Conservation (phyloP, 2,888 invertebrate species). For the Zaprionus lineosus region DNA sequence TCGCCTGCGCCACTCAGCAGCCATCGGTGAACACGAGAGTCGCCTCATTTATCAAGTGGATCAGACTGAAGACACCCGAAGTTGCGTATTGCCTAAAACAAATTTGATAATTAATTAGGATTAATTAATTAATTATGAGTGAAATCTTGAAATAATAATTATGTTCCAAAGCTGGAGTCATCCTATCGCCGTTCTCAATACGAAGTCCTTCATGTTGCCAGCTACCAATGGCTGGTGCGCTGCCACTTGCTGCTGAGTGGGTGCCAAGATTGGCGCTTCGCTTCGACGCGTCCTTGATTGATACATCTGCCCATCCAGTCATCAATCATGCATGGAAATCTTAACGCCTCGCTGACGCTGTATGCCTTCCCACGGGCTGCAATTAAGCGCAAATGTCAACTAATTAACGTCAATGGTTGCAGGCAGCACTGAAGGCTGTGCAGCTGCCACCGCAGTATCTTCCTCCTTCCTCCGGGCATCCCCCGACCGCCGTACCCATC, state of each 20-base stretch:
- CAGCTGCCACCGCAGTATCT: too few relatives aligned
- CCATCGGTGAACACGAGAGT: constrained; percentile 85
- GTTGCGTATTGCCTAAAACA: constrained; percentile 72
- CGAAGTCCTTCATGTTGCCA: too few relatives aligned
- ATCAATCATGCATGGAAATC: constrained; percentile 69
- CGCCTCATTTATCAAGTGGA: constrained; percentile 85
- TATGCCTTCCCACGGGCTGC: constrained; percentile 56
- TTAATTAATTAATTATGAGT: too few relatives aligned
- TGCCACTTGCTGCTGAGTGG: constrained; percentile 40
- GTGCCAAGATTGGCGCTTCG: constrained; percentile 72
- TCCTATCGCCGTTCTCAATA: too few relatives aligned
- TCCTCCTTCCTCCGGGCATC: too few relatives aligned
- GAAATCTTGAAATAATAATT: too few relatives aligned
- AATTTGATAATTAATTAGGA: not conserved
- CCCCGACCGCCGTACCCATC: too few relatives aligned
- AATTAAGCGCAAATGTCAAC: constrained; percentile 81
- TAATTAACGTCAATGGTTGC: constrained; percentile 75
- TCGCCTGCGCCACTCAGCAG: constrained; percentile 83
- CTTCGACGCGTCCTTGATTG: constrained; percentile 44
- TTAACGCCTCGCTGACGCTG: constrained; percentile 56
- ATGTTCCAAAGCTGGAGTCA: too few relatives aligned
- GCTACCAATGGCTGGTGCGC: too few relatives aligned
- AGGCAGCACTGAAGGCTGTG: constrained; percentile 13
- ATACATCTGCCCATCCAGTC: constrained; percentile 30
- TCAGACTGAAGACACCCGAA: constrained; percentile 81